Evolutionary conservation across 2,888 invertebrate species (phyloP).

Genomic region (Tipula helvola): DNA sequence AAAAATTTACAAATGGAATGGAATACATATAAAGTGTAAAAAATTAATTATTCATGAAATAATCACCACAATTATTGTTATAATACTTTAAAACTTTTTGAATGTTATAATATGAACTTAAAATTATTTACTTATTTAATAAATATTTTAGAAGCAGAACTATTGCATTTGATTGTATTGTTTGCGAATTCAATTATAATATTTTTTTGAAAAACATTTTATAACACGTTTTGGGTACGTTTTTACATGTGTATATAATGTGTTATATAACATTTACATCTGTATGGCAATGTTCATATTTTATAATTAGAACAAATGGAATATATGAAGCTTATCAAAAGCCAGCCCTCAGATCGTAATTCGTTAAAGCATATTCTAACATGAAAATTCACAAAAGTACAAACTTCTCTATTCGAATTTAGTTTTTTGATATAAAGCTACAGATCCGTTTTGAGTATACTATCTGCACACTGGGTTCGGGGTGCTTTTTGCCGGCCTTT

Average conservation of each 20-base stretch:
- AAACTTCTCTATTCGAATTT: no score
- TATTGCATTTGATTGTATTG: not conserved
- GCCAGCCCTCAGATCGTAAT: no score
- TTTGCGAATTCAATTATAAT: not conserved
- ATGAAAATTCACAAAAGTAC: no score
- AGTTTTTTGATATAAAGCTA: no score
- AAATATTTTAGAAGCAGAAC: not conserved
- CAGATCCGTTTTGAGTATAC: no score
- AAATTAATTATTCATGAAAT: not conserved
- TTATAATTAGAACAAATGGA: not conserved
- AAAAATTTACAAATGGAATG: no score
- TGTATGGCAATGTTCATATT: not conserved
- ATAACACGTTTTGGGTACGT: not conserved
- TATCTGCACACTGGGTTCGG: no score
- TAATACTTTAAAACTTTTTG: not conserved
- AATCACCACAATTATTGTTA: not conserved
- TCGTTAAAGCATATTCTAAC: no score
- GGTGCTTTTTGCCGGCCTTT: no score
- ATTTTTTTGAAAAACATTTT: not conserved
- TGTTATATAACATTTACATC: not conserved
- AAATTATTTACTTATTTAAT: not conserved
- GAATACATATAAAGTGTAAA: no score
- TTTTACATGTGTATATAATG: no score
- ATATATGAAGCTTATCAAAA: not conserved
- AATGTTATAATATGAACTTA: not conserved